Evolutionary conservation across 1,140 invertebrate genomes (phyloP), one percentile per base, ranked within the genome.

Genomic region (Drosophila sp.): DNA sequence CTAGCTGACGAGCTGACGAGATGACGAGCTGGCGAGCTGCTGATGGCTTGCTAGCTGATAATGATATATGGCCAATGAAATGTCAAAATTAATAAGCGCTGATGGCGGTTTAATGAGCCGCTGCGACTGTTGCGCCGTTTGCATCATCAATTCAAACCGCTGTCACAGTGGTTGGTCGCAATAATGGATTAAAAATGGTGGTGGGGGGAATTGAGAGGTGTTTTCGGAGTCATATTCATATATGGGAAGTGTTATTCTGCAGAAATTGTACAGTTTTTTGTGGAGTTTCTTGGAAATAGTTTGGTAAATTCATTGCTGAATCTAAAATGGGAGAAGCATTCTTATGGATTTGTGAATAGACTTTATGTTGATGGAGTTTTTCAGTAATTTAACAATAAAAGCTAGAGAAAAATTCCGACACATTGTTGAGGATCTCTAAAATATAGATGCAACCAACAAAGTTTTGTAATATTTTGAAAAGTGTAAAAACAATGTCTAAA

Each of bases 21-120:
- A n/a, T 63, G 63, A 29, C 50, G 34, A 43, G 66, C 51, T 74
- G 78, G 72, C 62, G 67, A 59, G 59, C 43, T 27, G 59, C 46
- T 81, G 67, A 78, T 76, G 80, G 64, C 54, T 71, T 59, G 72
- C 61, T 64, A 64, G 70, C 50, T 53, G 73, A 76, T 79, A 80
- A 65, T 84, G 69, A 84, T 84, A 77, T 71, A 77, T 79, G 72
- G 51, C 73, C 54, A 80, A 64, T 61, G 51, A 84, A 84, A 84
- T 84, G 80, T 77, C 80, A 84, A 80, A 84, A 80, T 80, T 84
- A 84, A 77, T 77, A 71, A 77, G 51, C 69, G 27, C 25, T 63
- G 67, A 76, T 77, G 80, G 64, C 46, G 54, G 72, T 70, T 76
- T 83, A 83, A 83, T 76, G 76, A 83, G 57, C 54, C 51, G 78